Percentiles rank a stretch among this genome's conserved stretches.
These are phyloP conservation scores for Teleogryllus oceanicus DNA, from an alignment of 2,888 invertebrate genomes.

Conservation along the genomic window DNA sequence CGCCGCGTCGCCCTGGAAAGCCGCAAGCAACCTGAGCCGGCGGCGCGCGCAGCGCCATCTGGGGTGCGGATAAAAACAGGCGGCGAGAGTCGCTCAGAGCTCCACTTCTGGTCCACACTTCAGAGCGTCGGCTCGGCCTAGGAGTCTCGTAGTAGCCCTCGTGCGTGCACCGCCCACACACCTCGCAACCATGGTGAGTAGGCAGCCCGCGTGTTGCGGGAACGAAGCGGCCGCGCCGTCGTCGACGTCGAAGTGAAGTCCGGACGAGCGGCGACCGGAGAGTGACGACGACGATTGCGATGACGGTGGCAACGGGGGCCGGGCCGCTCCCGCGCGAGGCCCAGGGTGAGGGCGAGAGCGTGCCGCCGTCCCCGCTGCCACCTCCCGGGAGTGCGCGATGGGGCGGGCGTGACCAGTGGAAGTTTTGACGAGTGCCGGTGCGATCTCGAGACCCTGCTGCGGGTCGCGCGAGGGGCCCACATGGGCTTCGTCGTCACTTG, in stretches of 20 bases:
- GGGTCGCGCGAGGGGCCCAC: too few relatives aligned
- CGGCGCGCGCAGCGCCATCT: conserved; percentile 26
- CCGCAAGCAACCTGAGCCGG: conserved; percentile 19
- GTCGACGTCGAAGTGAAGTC: not conserved
- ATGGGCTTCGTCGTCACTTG: too few relatives aligned
- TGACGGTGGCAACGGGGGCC: too few relatives aligned
- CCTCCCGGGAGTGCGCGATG: too few relatives aligned
- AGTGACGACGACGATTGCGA: not conserved
- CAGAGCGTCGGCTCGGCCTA: conserved; percentile 62
- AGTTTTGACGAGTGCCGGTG: too few relatives aligned
- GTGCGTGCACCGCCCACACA: conserved; percentile 26
- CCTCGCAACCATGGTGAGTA: not conserved
- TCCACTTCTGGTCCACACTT: conserved; percentile 75
- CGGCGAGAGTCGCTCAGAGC: conserved; percentile 42
- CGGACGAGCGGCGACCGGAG: not conserved
- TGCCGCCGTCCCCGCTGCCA: too few relatives aligned
- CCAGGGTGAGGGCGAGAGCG: too few relatives aligned
- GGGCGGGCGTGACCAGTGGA: too few relatives aligned
- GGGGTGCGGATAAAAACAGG: conserved; percentile 28
- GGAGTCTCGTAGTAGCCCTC: conserved; percentile 27
- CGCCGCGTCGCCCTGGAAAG: not conserved
- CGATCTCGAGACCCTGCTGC: too few relatives aligned
- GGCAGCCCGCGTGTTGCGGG: not conserved
- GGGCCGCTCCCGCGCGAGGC: too few relatives aligned
- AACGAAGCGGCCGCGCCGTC: not conserved